A percentile compares a stretch with the other conserved stretches of the same genome.
Evolutionary conservation across 2,797 vertebrate species (phyloP).

Genomic region (Acanthurus tractus): DNA sequence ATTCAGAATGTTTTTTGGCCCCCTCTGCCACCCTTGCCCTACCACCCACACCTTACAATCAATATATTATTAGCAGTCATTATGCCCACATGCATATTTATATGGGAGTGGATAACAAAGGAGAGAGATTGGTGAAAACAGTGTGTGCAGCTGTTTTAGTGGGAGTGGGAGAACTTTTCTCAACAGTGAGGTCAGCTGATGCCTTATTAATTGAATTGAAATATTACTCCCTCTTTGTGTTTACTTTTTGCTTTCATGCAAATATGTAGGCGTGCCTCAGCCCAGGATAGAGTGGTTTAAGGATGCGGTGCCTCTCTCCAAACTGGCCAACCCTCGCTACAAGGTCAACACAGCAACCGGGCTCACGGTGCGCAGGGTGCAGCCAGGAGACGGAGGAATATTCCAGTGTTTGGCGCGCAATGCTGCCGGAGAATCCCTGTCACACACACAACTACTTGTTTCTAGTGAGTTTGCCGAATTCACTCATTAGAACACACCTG

Average conservation of each 20-base stretch:
- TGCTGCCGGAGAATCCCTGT: constrained; percentile 89
- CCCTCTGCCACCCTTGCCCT: constrained; percentile 63
- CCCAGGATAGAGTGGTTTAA: constrained; percentile 94
- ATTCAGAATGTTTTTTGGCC: constrained; percentile 77
- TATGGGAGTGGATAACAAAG: constrained; percentile 51
- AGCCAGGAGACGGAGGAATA: constrained; percentile 91
- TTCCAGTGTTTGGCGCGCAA: constrained; percentile 95
- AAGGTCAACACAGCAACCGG: constrained; percentile 85
- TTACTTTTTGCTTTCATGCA: neutral
- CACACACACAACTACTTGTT: constrained; percentile 90
- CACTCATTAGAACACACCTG: neutral
- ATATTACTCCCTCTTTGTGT: neutral
- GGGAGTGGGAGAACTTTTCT: constrained; percentile 33
- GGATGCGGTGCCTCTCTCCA: constrained; percentile 88
- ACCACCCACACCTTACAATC: constrained; percentile 71
- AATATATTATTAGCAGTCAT: constrained; percentile 83
- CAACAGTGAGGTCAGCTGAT: constrained; percentile 47
- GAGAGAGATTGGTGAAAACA: constrained; percentile 38
- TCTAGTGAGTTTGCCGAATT: constrained; percentile 89
- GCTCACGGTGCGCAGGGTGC: constrained; percentile 88
- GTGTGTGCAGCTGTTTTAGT: constrained; percentile 42
- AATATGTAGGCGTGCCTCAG: constrained; percentile 87
- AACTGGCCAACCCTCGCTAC: constrained; percentile 90
- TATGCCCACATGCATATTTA: constrained; percentile 79
- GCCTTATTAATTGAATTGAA: constrained; percentile 39